A percentile compares a stretch with the other conserved stretches of the same genome.
phyloP scores from a whole-genome alignment of 2,797 vertebrate species.

The Ara ararauna region DNA sequence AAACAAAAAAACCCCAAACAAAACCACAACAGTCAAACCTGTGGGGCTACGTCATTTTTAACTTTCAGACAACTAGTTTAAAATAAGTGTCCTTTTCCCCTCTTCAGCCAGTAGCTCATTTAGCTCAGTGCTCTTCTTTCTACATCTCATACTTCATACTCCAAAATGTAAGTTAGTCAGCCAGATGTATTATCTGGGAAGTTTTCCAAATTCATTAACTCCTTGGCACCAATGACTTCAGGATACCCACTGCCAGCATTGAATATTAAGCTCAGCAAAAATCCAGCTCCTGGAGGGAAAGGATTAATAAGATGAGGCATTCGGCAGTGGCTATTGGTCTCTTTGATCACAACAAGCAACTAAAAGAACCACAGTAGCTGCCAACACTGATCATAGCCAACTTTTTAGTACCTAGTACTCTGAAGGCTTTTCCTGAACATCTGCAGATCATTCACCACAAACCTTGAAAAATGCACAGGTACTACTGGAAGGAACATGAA shows the following conservation, averaged over 20 bases:
- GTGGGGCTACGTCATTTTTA: not conserved
- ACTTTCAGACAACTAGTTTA: not conserved
- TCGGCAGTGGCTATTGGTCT: slow-evolving; percentile 43
- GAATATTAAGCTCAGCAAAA: slow-evolving; percentile 62
- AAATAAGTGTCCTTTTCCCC: not conserved
- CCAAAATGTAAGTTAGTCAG: slow-evolving; percentile 62
- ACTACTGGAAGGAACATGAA: not conserved
- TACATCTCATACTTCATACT: slow-evolving; percentile 52
- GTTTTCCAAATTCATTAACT: slow-evolving; percentile 76
- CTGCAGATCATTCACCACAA: slow-evolving; percentile 1
- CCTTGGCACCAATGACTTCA: slow-evolving; percentile 66
- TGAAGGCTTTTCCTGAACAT: not conserved
- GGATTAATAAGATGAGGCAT: slow-evolving; percentile 66
- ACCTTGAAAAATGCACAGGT: not conserved
- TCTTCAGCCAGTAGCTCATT: slow-evolving; percentile 23
- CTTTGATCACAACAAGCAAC: slow-evolving; percentile 10
- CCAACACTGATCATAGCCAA: not conserved
- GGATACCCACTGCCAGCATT: slow-evolving; percentile 54
- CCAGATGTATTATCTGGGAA: slow-evolving; percentile 80
- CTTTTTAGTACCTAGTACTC: not conserved
- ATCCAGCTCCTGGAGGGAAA: slow-evolving; percentile 65
- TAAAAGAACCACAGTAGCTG: slow-evolving; percentile 5
- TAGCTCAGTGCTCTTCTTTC: slow-evolving; percentile 53
- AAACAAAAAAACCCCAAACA: not conserved
- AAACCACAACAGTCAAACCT: not conserved